Evolutionary conservation across 1,140 invertebrate species (phyloP).

Genomic region (Rhopalosiphum padi): DNA sequence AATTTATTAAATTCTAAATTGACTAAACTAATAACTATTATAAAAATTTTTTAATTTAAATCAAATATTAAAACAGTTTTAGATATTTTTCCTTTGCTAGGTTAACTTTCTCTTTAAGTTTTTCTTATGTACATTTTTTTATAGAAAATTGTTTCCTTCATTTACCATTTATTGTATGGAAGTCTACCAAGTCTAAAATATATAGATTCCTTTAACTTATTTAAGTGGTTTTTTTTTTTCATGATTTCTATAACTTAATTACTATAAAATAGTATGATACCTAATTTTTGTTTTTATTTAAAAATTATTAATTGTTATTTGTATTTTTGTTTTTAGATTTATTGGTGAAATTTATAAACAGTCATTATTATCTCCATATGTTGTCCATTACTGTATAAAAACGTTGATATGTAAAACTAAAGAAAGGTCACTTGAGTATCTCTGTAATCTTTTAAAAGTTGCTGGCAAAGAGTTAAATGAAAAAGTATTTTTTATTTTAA

Average conservation of each 20-base stretch:
- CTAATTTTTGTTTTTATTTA: background rate
- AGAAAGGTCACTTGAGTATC: constrained; percentile 39
- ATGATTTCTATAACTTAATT: background rate
- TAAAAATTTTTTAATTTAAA: too few relatives aligned
- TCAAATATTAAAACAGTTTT: background rate
- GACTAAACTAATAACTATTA: too few relatives aligned
- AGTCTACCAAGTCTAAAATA: too few relatives aligned
- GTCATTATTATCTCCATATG: constrained; percentile 21
- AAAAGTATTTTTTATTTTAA: constrained; percentile 37
- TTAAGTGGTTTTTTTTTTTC: background rate
- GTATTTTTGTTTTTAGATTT: constrained; percentile 43
- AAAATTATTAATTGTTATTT: background rate
- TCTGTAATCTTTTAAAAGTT: constrained; percentile 45
- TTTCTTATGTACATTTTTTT: background rate
- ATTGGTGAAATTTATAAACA: constrained; percentile 48
- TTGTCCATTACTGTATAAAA: constrained; percentile 36
- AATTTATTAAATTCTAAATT: too few relatives aligned
- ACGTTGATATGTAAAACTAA: background rate
- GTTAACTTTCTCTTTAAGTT: background rate
- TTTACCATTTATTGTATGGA: too few relatives aligned
- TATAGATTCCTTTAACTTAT: background rate
- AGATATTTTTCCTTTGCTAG: background rate
- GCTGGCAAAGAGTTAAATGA: constrained; percentile 49
- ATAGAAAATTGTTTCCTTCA: too few relatives aligned
- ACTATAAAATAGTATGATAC: background rate